phyloP scores from a whole-genome alignment of 2,113 vertebrate genomes.

The Ia io region DNA sequence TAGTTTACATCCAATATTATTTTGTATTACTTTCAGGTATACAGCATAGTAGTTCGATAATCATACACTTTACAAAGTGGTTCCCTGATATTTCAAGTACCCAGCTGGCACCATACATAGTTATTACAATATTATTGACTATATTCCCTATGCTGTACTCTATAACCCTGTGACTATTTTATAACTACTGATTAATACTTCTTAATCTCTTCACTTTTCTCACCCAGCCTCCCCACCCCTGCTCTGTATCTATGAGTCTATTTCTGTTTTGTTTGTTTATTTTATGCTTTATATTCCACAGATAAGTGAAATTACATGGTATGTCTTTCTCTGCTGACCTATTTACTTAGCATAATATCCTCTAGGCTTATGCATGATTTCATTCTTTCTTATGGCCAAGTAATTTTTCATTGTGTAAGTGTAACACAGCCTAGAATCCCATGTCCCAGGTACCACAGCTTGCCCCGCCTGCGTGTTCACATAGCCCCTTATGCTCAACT shows the following conservation, averaged over 20 bases:
- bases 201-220: neutral
- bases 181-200: neutral
- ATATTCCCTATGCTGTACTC: neutral
- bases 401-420: neutral
- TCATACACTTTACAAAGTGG: neutral
- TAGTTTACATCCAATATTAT: neutral
- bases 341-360: neutral
- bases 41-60: neutral
- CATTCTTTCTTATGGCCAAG: neutral
- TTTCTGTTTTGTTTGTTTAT: neutral
- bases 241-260: neutral
- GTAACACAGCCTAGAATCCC: neutral
- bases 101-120: neutral
- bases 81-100: neutral
- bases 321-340: neutral
- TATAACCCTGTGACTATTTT: neutral
- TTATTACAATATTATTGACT: neutral
- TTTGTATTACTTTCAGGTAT: neutral
- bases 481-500: neutral
- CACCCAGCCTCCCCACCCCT: neutral
- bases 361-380: neutral
- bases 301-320: neutral
- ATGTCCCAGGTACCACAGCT: neutral
- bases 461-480: neutral
- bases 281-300: neutral